These are phyloP conservation scores for Hetaerina titia DNA, from an alignment of 2,888 invertebrate genomes.

Conservation along the genomic window DNA sequence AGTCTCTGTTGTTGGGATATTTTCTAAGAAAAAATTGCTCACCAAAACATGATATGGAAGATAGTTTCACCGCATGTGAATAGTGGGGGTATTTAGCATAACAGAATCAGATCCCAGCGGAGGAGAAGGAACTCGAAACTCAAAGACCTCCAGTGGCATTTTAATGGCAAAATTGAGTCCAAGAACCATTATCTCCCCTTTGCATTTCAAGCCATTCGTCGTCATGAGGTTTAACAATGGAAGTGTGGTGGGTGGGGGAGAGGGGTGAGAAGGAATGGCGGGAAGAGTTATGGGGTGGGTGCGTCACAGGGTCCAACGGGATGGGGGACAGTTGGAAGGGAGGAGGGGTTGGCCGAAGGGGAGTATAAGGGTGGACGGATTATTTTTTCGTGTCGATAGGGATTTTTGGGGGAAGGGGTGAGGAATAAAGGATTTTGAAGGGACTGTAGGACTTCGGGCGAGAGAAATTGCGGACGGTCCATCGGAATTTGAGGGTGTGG, in stretches of 20 bases:
- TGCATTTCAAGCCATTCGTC: neutral
- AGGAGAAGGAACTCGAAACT: neutral
- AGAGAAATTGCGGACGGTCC: neutral
- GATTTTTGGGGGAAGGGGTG: neutral
- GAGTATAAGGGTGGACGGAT: neutral
- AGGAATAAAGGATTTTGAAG: neutral
- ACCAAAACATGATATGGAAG: too few relatives aligned
- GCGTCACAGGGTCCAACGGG: neutral
- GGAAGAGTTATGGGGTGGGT: neutral
- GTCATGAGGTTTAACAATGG: neutral
- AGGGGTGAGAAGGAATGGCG: neutral
- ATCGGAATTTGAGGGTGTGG: neutral
- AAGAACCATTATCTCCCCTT: neutral
- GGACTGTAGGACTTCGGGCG: neutral
- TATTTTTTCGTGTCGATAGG: neutral
- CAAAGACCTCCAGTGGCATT: neutral
- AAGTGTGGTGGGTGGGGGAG: neutral
- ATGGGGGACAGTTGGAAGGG: neutral
- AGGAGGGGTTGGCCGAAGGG: neutral
- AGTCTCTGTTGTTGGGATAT: too few relatives aligned
- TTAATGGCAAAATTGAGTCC: slow-evolving; percentile 22
- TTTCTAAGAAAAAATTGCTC: too few relatives aligned
- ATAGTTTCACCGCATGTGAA: too few relatives aligned
- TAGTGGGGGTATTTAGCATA: too few relatives aligned
- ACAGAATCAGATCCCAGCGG: neutral